phyloP scores from a whole-genome alignment of 1,140 invertebrate genomes.

The Leptinotarsa defecta region DNA sequence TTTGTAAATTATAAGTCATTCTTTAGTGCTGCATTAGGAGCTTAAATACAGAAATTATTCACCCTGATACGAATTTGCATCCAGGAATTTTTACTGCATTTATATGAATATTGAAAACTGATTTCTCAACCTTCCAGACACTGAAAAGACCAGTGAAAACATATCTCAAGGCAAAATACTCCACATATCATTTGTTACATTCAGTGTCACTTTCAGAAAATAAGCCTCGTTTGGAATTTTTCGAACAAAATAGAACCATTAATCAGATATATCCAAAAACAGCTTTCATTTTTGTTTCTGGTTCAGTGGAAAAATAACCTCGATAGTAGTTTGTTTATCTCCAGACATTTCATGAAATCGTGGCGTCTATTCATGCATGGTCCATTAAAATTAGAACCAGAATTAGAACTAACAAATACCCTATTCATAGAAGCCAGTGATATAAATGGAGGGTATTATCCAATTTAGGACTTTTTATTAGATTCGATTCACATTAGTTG shows the following conservation, averaged over 20 bases:
- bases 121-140: not conserved
- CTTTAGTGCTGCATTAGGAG: too few species aligned
- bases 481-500: constrained; percentile 12
- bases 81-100: too few species aligned
- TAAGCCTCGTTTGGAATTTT: too few species aligned
- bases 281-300: too few species aligned
- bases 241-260: too few species aligned
- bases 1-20: too few species aligned
- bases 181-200: not conserved
- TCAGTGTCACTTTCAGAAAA: too few species aligned
- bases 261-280: too few species aligned
- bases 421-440: constrained; percentile 7
- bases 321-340: not conserved
- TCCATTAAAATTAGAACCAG: not conserved
- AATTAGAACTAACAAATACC: constrained; percentile 4
- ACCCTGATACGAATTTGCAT: too few species aligned
- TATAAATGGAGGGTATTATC: constrained; percentile 7
- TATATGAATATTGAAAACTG: too few species aligned
- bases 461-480: constrained; percentile 11
- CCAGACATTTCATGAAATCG: constrained; percentile 5
- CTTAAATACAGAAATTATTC: too few species aligned
- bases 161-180: not conserved
- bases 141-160: not conserved
- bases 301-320: too few species aligned
- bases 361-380: not conserved